Percentiles rank a stretch among this genome's conserved stretches.
Conservation (phyloP, 2,888 invertebrate genomes). For the Oithona nana region DNA sequence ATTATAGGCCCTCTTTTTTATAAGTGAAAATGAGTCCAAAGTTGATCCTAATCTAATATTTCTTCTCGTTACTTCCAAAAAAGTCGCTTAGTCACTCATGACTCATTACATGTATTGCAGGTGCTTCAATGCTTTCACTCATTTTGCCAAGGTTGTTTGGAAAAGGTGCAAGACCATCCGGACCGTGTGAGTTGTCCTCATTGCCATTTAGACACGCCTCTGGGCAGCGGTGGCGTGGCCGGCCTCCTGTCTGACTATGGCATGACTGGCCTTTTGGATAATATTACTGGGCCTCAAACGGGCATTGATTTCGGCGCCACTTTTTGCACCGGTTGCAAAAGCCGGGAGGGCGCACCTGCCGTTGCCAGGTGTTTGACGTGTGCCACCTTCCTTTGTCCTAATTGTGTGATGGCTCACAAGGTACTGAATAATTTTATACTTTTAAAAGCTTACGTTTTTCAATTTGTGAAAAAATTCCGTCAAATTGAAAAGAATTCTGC, state of each 20-base stretch:
- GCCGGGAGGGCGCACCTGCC: constrained; percentile 65
- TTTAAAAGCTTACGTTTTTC: background rate
- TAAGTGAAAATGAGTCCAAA: too few species aligned
- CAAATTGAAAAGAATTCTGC: too few species aligned
- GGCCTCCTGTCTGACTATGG: constrained; percentile 43
- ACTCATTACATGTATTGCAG: background rate
- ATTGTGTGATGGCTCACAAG: constrained; percentile 96
- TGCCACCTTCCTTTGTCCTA: constrained; percentile 81
- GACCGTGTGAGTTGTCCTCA: constrained; percentile 55
- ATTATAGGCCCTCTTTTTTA: too few species aligned
- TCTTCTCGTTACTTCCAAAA: too few species aligned
- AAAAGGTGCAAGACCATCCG: constrained; percentile 41
- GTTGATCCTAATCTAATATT: too few species aligned
- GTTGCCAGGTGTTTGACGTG: constrained; percentile 91
- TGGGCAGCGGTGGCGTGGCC: constrained; percentile 25
- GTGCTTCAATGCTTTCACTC: constrained; percentile 62
- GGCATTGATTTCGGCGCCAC: constrained; percentile 18
- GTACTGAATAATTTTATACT: constrained; percentile 22
- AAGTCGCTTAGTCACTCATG: background rate
- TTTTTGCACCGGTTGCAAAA: constrained; percentile 82
- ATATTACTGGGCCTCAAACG: background rate
- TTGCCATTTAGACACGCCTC: constrained; percentile 37
- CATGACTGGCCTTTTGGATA: constrained; percentile 28
- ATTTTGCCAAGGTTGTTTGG: constrained; percentile 61
- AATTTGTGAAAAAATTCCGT: too few species aligned